A percentile compares a stretch with the other conserved stretches of the same genome.
Conservation (phyloP, 2,888 invertebrate genomes). For the Sericinus montela region DNA sequence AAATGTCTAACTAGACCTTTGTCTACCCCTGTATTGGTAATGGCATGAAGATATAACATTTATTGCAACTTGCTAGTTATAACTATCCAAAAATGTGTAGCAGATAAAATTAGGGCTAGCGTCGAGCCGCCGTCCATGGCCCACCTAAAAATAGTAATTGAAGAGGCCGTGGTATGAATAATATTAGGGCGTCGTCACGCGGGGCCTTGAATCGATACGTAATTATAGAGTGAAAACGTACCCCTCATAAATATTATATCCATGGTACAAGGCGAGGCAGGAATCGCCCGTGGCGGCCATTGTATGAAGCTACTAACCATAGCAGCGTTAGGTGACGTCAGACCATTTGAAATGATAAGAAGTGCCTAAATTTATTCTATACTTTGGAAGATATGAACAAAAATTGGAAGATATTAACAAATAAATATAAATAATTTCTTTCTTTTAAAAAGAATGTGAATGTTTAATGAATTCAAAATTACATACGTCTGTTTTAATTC, state of each 20-base stretch:
- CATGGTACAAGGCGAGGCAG: conserved; percentile 66
- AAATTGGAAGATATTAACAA: too few species aligned
- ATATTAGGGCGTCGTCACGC: conserved; percentile 71
- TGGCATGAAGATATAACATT: too few species aligned
- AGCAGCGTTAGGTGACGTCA: conserved; percentile 44
- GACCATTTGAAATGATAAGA: conserved; percentile 21
- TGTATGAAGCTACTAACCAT: conserved; percentile 48
- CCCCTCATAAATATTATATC: conserved; percentile 76
- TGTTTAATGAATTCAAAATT: too few species aligned
- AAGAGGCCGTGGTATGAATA: conserved; percentile 67
- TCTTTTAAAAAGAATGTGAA: too few species aligned
- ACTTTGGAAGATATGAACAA: too few species aligned
- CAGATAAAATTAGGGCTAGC: conserved; percentile 19
- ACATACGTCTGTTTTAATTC: too few species aligned
- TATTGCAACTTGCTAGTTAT: too few species aligned
- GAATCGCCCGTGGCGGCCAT: conserved; percentile 66
- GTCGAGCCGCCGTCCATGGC: conserved; percentile 25
- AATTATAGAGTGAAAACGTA: conserved; percentile 75
- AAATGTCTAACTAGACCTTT: too few species aligned
- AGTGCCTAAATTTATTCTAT: conserved; percentile 1
- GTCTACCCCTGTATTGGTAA: too few species aligned
- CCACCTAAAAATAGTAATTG: conserved; percentile 57
- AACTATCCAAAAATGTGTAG: conserved; percentile 12
- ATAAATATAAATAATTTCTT: too few species aligned
- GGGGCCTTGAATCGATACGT: conserved; percentile 68